phyloP scores from a whole-genome alignment of 2,797 vertebrate species.

The Tapera naevia region DNA sequence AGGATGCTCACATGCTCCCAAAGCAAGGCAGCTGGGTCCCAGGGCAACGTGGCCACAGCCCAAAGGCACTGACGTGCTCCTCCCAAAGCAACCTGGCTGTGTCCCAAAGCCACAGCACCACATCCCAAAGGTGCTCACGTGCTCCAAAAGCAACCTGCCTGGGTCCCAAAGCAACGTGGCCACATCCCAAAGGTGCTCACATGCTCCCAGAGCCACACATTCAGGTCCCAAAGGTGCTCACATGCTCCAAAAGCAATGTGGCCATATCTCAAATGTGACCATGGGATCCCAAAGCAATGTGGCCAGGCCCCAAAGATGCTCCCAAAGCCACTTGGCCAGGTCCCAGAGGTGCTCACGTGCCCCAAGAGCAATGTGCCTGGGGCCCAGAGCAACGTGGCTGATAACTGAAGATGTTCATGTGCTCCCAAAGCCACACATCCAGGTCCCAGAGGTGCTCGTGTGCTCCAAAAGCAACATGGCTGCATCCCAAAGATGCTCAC shows the following conservation, averaged over 20 bases:
- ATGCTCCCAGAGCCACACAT: too few species aligned
- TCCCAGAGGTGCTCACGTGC: rapidly evolving
- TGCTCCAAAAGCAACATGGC: background rate
- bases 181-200: rapidly evolving
- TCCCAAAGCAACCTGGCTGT: too few species aligned
- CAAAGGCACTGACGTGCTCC: too few species aligned
- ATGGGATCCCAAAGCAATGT: too few species aligned
- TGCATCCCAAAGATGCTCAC: background rate
- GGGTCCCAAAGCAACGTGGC: background rate
- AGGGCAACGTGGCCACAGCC: too few species aligned
- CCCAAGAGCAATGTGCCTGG: background rate
- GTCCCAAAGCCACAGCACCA: too few species aligned
- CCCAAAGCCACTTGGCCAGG: rapidly evolving
- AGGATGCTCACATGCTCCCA: rapidly evolving
- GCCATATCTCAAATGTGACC: too few species aligned
- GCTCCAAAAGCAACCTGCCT: rapidly evolving
- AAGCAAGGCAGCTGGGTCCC: rapidly evolving
- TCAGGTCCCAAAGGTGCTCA: background rate
- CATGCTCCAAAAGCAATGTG: too few species aligned
- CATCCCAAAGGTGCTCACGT: background rate
- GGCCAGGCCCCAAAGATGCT: background rate
- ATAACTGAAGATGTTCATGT: background rate
- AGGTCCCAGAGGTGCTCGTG: background rate
- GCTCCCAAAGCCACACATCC: rapidly evolving
- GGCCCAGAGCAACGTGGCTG: too few species aligned